Evolutionary conservation across 53 echinoderm and acorn worm species (phyloP).

Genomic region (Zoroaster sp.): DNA sequence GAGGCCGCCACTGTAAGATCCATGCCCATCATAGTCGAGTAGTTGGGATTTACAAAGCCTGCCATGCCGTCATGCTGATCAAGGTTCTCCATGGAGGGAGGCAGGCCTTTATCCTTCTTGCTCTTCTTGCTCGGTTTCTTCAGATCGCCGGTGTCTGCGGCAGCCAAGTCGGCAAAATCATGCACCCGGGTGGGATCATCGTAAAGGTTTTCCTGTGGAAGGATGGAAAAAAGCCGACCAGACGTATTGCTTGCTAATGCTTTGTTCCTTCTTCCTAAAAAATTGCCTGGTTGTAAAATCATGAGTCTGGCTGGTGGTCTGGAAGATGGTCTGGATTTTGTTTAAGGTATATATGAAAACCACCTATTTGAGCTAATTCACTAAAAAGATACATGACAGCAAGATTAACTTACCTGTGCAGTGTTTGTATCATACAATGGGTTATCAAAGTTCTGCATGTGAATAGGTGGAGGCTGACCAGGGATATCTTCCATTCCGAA

Average conservation of each 20-base stretch:
- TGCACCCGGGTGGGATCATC: background rate
- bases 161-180: background rate
- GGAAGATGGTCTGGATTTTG: too few species aligned
- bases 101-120: conserved; percentile 17
- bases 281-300: too few species aligned
- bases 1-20: background rate
- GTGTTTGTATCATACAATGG: conserved; percentile 77
- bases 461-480: conserved; percentile 28
- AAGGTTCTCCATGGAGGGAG: background rate
- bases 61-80: background rate
- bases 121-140: background rate
- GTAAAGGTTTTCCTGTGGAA: conserved; percentile 35
- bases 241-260: too few species aligned
- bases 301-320: too few species aligned
- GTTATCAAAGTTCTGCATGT: conserved; percentile 85
- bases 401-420: conserved; percentile 45
- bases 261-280: too few species aligned
- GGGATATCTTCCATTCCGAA: conserved; percentile 66
- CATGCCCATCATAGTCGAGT: background rate
- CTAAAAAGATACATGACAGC: too few species aligned
- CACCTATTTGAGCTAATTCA: too few species aligned
- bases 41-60: conserved; percentile 36
- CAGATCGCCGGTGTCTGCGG: background rate
- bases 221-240: too few species aligned
- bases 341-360: too few species aligned